phyloP scores from a whole-genome alignment of 2,113 vertebrate genomes.

The Pseudopodoces humilis region DNA sequence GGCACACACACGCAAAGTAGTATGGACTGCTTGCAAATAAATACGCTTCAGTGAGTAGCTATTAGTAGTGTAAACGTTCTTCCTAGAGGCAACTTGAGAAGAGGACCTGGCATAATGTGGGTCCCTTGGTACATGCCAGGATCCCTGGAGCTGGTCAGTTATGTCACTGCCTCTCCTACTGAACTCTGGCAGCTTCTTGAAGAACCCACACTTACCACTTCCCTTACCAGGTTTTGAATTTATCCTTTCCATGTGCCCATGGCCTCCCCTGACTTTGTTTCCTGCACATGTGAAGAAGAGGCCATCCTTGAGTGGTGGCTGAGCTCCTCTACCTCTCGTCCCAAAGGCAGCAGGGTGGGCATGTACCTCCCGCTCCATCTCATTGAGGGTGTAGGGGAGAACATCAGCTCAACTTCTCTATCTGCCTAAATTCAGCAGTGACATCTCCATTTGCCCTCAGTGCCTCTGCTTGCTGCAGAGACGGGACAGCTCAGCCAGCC shows the following conservation, averaged over 20 bases:
- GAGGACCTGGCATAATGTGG: fast-evolving
- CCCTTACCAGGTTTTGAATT: neutral
- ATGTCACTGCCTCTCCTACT: neutral
- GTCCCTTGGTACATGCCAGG: neutral
- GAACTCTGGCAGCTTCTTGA: neutral
- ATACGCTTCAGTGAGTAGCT: neutral
- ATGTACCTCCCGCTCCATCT: neutral
- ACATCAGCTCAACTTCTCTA: neutral
- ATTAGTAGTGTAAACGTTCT: neutral
- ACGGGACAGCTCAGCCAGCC: neutral
- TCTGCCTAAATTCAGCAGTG: neutral
- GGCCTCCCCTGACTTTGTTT: neutral
- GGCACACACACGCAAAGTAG: neutral
- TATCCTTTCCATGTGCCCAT: fast-evolving
- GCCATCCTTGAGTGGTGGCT: neutral
- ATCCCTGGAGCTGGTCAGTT: neutral
- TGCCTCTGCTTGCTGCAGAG: fast-evolving
- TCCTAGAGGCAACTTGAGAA: neutral
- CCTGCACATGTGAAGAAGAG: neutral
- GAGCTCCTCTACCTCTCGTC: neutral
- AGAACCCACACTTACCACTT: neutral
- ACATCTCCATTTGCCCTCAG: neutral
- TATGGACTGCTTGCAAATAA: neutral
- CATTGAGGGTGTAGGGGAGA: neutral
- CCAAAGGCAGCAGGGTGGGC: neutral